Evolutionary conservation across 2,888 invertebrate species (phyloP), one percentile per base, ranked within the genome.

Genomic region (Papilio demoleus): DNA sequence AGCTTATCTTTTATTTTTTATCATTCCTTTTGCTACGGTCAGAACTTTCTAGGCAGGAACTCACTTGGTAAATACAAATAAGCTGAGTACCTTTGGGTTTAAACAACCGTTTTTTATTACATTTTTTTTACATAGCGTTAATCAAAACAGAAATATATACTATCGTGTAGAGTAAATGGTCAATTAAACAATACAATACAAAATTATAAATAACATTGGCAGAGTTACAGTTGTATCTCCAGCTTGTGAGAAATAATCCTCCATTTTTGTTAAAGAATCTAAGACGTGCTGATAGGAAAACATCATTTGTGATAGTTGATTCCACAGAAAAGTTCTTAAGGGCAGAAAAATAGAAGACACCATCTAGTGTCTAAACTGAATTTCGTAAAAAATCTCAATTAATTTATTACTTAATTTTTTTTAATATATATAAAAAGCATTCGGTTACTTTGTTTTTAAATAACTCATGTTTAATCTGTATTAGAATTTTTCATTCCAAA

Each of bases 1-100:
- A 63, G 63, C 47, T 63, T 50, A 19, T 50, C 34, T 50, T 63
- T 22, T 56, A 31, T 56, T 56, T 56, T 56, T 56, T 56, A 47
- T 59, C 38, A 50, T 63, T 50, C 34, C 34, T 47, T 22, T 47
- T 34, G 34, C 22, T 31, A 47, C 45, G 34, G 36, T 36, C 31
- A 36, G 19, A 47, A 38, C 59, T 38, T 24, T 38, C 36, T 8
- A 22, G 36, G 14, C 59, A 38, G 38, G 19, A 24, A 38, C 59
- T 56, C 27, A n/a, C n/a, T 56, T 56, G 31, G 53, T 56, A 31
- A 31, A 53, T 31, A n/a, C 31, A 53, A 27, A 53, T 14, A 56
- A 31, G 31, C 31, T 27, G 27, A 31, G n/a, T 31, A 31, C 53
- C 17, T 31, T n/a, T 4, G 17, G 31, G 17, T 8, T 1, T 9